These are phyloP conservation scores for Alethe castanea DNA, from an alignment of 2,113 vertebrate genomes.

Conservation along the genomic window DNA sequence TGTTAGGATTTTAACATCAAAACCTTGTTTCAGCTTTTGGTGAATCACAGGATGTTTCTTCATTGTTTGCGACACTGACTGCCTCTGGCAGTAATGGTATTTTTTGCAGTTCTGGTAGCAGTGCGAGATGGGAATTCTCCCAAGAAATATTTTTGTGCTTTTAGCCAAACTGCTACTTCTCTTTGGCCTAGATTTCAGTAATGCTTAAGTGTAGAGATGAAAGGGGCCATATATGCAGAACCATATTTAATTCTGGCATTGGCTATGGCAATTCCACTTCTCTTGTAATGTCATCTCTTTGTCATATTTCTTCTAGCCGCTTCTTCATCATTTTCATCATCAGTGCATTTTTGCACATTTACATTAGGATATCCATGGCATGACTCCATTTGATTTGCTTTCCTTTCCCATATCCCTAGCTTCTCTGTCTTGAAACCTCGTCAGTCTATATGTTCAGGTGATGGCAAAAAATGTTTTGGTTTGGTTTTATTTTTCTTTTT, in stretches of 20 bases:
- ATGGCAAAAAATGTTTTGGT: neutral
- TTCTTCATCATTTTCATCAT: neutral
- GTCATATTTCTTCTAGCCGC: neutral
- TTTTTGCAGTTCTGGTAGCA: fast-evolving
- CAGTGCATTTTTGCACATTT: neutral
- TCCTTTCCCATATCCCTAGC: neutral
- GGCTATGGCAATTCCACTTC: neutral
- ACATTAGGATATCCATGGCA: neutral
- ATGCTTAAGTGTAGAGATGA: neutral
- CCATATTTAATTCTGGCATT: fast-evolving
- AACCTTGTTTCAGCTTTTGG: neutral
- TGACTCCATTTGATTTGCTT: neutral
- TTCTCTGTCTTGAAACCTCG: neutral
- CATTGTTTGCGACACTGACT: fast-evolving
- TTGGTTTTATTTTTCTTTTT: neutral
- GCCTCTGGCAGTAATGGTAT: neutral
- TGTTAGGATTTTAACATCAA: fast-evolving
- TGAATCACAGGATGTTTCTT: neutral
- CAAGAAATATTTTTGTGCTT: neutral
- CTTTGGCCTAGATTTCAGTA: neutral
- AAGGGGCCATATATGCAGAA: fast-evolving
- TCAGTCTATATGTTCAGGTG: neutral
- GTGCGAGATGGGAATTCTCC: fast-evolving
- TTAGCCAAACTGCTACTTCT: neutral
- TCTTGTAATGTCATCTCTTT: neutral